Conservation (phyloP, 2,797 vertebrate genomes). For the Microctenopoma stevenorrisi region DNA sequence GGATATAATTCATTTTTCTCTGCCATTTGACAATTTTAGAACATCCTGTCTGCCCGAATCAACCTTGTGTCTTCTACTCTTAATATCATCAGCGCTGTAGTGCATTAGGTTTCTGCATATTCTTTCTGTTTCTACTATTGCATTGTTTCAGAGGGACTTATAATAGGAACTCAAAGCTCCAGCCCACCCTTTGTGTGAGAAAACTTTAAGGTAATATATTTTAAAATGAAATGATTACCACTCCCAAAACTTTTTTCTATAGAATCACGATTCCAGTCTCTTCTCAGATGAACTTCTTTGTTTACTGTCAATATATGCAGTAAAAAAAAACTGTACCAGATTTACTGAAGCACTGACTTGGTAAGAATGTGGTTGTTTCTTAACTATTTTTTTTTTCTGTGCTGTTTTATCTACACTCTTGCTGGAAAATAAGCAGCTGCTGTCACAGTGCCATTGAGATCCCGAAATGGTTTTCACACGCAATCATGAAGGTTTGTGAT, state of each 20-base stretch:
- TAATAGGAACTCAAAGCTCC: neutral
- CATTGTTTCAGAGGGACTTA: slow-evolving; percentile 1
- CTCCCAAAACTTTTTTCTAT: neutral
- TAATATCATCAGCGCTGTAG: slow-evolving; percentile 1
- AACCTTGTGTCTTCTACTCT: slow-evolving; percentile 19
- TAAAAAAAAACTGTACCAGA: neutral
- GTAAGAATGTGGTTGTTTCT: neutral
- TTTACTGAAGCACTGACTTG: neutral
- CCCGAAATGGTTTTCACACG: neutral
- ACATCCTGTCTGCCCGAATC: slow-evolving; percentile 39
- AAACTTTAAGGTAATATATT: neutral
- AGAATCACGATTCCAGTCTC: neutral
- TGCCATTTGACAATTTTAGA: slow-evolving; percentile 43
- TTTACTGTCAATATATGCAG: neutral
- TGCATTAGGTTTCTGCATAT: slow-evolving; percentile 3
- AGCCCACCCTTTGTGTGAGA: neutral
- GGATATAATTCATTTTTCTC: slow-evolving; percentile 41
- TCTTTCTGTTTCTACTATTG: neutral
- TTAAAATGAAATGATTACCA: neutral
- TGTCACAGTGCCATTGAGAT: neutral
- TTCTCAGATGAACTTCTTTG: neutral
- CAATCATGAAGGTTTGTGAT: neutral
- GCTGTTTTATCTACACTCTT: too few species aligned
- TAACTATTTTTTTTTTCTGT: neutral
- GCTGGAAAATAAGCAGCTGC: too few species aligned